These are phyloP conservation scores for Amyelois transitella DNA, from an alignment of 1,140 invertebrate species.

Conservation along the genomic window DNA sequence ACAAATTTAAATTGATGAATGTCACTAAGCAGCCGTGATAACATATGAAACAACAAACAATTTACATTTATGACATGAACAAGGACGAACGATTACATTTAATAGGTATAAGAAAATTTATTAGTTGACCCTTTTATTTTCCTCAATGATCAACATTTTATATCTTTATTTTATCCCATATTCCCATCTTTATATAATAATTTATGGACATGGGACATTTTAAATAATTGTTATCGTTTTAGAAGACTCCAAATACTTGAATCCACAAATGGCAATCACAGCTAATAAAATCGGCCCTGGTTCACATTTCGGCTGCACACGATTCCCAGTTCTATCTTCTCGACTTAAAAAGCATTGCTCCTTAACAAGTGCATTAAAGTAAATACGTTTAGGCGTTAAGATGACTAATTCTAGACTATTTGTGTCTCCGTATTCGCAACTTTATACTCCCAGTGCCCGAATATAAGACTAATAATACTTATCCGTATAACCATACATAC, in stretches of 20 bases:
- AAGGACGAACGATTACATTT: background rate
- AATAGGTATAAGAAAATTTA: background rate
- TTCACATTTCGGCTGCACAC: background rate
- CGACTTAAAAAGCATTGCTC: background rate
- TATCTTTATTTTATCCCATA: too few species aligned
- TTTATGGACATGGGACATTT: too few species aligned
- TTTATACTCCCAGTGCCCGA: background rate
- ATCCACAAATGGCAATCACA: background rate
- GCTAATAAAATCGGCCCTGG: background rate
- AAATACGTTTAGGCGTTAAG: slow-evolving; percentile 1
- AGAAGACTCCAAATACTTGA: background rate
- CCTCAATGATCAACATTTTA: too few species aligned
- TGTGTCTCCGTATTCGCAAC: slow-evolving; percentile 12
- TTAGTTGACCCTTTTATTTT: too few species aligned
- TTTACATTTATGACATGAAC: background rate
- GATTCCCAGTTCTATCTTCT: background rate
- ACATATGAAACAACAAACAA: background rate
- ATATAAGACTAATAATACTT: background rate
- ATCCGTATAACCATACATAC: background rate
- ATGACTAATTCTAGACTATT: slow-evolving; percentile 29
- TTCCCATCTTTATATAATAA: too few species aligned
- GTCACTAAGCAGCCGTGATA: background rate
- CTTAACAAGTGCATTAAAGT: background rate
- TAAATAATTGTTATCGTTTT: too few species aligned
- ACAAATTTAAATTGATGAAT: background rate